Conservation (phyloP, 2,888 invertebrate genomes). For the Dasysyrphus tricinctus region DNA sequence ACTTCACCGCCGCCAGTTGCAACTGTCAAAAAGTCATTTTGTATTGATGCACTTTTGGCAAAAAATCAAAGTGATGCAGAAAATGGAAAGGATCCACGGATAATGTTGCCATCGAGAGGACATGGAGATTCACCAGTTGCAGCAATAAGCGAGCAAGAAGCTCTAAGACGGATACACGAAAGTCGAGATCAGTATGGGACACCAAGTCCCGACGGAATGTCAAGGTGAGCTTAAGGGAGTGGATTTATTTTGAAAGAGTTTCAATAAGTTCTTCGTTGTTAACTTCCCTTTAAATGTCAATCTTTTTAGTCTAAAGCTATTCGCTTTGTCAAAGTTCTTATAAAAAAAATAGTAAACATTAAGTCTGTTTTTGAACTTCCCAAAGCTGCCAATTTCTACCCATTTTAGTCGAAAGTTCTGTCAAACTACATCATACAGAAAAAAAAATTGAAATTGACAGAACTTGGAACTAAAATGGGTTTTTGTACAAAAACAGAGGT, state of each 20-base stretch:
- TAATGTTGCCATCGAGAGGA: slow-evolving; percentile 53
- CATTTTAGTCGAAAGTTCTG: too few species aligned
- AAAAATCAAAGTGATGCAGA: slow-evolving; percentile 84
- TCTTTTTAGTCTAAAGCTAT: too few species aligned
- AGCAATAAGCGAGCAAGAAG: slow-evolving; percentile 82
- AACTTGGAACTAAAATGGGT: too few species aligned
- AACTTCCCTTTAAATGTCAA: too few species aligned
- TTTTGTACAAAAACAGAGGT: too few species aligned
- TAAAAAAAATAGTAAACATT: too few species aligned
- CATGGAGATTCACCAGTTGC: slow-evolving; percentile 76
- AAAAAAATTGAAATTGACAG: too few species aligned
- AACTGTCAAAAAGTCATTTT: slow-evolving; percentile 90
- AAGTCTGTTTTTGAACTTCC: too few species aligned
- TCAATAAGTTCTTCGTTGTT: too few species aligned
- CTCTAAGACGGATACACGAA: slow-evolving; percentile 82
- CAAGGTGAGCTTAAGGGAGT: slow-evolving; percentile 79
- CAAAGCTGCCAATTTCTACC: too few species aligned
- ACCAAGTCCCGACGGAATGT: slow-evolving; percentile 83
- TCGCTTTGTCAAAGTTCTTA: too few species aligned
- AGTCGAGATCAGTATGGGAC: slow-evolving; percentile 81
- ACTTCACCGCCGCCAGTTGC: slow-evolving; percentile 71
- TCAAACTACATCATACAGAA: too few species aligned
- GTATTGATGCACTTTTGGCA: slow-evolving; percentile 94
- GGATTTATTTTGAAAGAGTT: neutral
- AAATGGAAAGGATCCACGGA: slow-evolving; percentile 76